A percentile compares a stretch with the other conserved stretches of the same genome.
Evolutionary conservation across 2,888 invertebrate genomes (phyloP).

Genomic region (Psylliodes chrysocephalus): DNA sequence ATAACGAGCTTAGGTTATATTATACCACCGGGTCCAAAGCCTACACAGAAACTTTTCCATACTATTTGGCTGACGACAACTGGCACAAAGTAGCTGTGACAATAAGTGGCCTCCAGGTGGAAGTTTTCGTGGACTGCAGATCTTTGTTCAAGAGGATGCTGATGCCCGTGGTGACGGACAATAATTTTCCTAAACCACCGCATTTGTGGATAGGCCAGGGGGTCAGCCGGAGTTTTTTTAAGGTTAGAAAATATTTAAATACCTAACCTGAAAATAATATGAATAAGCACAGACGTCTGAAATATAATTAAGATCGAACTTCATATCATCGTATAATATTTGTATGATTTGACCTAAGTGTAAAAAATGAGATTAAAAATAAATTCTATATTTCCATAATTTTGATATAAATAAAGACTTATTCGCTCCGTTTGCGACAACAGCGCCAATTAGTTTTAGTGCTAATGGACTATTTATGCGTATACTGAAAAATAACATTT

Average conservation of each 20-base stretch:
- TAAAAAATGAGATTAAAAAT: no score
- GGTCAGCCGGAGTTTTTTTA: constrained; percentile 84
- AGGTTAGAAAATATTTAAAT: constrained; percentile 73
- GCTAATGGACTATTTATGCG: no score
- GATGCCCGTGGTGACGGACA: constrained; percentile 75
- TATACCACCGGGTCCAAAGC: constrained; percentile 74
- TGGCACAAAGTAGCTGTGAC: constrained; percentile 90
- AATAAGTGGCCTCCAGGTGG: constrained; percentile 84
- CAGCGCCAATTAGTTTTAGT: no score
- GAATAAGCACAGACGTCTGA: no score
- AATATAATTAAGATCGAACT: no score
- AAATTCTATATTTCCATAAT: no score
- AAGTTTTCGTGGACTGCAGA: constrained; percentile 88
- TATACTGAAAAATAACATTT: no score
- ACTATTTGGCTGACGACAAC: constrained; percentile 85
- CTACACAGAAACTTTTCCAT: constrained; percentile 88
- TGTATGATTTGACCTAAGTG: no score
- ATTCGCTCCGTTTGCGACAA: no score
- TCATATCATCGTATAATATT: no score
- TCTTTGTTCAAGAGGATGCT: constrained; percentile 84
- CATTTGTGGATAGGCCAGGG: constrained; percentile 90
- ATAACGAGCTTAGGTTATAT: constrained; percentile 86
- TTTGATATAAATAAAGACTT: no score
- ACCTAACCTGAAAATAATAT: no score
- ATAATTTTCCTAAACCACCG: constrained; percentile 79